A percentile compares a stretch with the other conserved stretches of the same genome.
phyloP scores from a whole-genome alignment of 2,888 invertebrate genomes.

The Meloe dianella region DNA sequence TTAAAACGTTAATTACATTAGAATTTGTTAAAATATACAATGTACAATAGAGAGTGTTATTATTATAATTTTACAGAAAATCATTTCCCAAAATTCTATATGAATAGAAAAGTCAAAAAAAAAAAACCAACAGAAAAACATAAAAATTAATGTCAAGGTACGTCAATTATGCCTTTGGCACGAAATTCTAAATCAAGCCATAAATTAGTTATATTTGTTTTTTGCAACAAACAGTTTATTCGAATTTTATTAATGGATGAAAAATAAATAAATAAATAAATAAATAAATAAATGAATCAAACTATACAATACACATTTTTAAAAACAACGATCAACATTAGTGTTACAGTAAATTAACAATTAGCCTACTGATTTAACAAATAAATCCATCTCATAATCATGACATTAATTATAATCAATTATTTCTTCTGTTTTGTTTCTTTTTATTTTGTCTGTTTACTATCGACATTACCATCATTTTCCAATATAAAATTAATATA shows the following conservation, averaged over 20 bases:
- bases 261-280: constrained; percentile 22
- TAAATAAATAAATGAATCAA: constrained; percentile 30
- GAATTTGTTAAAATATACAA: constrained; percentile 36
- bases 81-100: constrained; percentile 14
- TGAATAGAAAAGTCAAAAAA: too few relatives aligned
- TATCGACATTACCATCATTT: too few relatives aligned
- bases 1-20: constrained; percentile 37
- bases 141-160: constrained; percentile 29
- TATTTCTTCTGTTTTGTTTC: too few relatives aligned
- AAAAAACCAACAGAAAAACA: too few relatives aligned
- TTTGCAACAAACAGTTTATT: too few relatives aligned
- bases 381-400: too few relatives aligned
- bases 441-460: too few relatives aligned
- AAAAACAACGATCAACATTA: constrained; percentile 29
- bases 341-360: constrained; percentile 31
- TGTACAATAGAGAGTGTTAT: constrained; percentile 34
- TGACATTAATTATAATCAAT: too few relatives aligned
- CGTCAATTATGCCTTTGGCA: constrained; percentile 38
- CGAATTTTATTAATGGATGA: too few relatives aligned
- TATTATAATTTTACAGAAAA: constrained; percentile 29
- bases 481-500: constrained; percentile 18
- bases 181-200: constrained; percentile 36
- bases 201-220: too few relatives aligned
- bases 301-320: constrained; percentile 33
- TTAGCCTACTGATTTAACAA: constrained; percentile 18